Base-by-base conservation (phyloP, 1,140 invertebrate genomes). In the Delia radicum region DNA sequence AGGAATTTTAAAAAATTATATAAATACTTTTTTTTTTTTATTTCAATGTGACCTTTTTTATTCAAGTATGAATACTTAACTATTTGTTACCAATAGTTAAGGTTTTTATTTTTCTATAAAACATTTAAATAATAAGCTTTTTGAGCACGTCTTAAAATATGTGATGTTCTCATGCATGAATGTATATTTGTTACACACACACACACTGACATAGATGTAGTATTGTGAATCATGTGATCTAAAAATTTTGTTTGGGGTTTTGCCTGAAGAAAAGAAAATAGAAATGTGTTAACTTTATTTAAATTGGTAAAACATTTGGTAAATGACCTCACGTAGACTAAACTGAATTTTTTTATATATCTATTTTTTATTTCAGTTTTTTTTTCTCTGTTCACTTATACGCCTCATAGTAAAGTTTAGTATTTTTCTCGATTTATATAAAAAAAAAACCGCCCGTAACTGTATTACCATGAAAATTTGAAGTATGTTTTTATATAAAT, bases 291-390 rank as follows among this genome's bases (percentile, higher is more conserved):
- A 55, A 55, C 48, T 55, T 55, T 55, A 55, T 55, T 18, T 55
- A 55, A 55, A 55, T 67, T 67, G 63, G 21, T 67, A 67, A 18
- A 67, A 67, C 63, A 67, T 67, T 67, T 67, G 28, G 8, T 67
- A 67, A 67, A 67, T 67, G 63, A 67, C 63, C 63, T 67, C 63
- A 67, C 63, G 63, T 67, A 67, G 63, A 67, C 15, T 8, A 67
- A 31, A 67, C n/a, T 31, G 28, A 18, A 31, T 31, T 18, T 67
- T 31, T 67, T 67, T 18, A 2, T 67, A 24, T 10, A 55, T 55
- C 5, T 21, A 21, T 21, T 7, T 21, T 6, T 21, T 24, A 6
- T 3, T 55, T 15, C 13, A n/a, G 13, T 55, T 55, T 24, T 55
- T 8, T 55, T 55, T 55, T 10, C 8, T 21, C 24, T 55, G 3